phyloP scores from a whole-genome alignment of 2,113 vertebrate genomes.

The Notothenia rossii region DNA sequence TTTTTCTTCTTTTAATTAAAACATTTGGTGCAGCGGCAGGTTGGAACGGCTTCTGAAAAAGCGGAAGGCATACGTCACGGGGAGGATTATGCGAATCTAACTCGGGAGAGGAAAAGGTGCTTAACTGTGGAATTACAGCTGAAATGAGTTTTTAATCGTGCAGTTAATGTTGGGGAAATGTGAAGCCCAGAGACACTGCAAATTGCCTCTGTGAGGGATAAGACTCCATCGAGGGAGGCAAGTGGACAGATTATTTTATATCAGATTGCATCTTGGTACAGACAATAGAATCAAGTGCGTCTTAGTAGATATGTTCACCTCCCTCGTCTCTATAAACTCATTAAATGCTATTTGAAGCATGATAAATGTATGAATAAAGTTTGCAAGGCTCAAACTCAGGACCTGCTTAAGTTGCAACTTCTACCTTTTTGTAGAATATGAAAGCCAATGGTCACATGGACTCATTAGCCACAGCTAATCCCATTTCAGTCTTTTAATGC shows the following conservation, averaged over 20 bases:
- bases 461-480: slow-evolving; percentile 56
- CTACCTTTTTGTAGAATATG: slow-evolving; percentile 9
- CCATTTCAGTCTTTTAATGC: slow-evolving; percentile 44
- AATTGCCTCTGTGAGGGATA: slow-evolving; percentile 74
- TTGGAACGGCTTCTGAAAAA: slow-evolving; percentile 65
- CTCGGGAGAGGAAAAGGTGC: slow-evolving; percentile 78
- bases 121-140: slow-evolving; percentile 82
- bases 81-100: slow-evolving; percentile 76
- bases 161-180: slow-evolving; percentile 83
- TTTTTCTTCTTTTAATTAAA: slow-evolving; percentile 78
- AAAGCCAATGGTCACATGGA: slow-evolving; percentile 60
- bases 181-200: slow-evolving; percentile 73
- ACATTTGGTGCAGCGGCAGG: slow-evolving; percentile 52
- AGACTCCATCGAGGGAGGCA: slow-evolving; percentile 52
- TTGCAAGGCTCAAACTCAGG: slow-evolving; percentile 17
- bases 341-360: slow-evolving; percentile 9
- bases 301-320: slow-evolving; percentile 47
- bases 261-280: slow-evolving; percentile 58
- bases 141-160: slow-evolving; percentile 83
- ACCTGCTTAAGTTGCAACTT: slow-evolving; percentile 27
- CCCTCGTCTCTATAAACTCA: slow-evolving; percentile 28
- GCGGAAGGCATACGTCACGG: slow-evolving; percentile 66
- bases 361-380: slow-evolving; percentile 20
- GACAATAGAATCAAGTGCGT: slow-evolving; percentile 54
- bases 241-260: slow-evolving; percentile 64